Evolutionary conservation across 2,888 invertebrate genomes (phyloP).

Genomic region (Eupeodes latifasciatus): DNA sequence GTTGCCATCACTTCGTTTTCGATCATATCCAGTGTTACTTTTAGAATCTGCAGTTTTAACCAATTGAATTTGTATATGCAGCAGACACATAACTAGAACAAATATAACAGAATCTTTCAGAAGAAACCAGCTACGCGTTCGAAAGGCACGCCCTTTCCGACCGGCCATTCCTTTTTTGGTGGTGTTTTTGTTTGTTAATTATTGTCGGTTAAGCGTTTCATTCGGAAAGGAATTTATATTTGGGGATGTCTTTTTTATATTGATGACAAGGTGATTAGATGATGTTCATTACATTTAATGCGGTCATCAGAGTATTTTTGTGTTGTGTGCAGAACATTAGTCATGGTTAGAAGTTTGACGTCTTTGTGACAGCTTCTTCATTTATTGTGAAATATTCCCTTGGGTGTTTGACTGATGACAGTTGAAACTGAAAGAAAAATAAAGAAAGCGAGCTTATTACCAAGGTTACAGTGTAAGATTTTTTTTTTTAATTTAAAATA

Average conservation of each 20-base stretch:
- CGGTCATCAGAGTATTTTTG: constrained; percentile 21
- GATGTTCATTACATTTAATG: neutral
- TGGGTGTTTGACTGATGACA: neutral
- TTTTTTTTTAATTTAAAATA: neutral
- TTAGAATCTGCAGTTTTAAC: constrained; percentile 53
- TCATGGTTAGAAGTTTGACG: constrained; percentile 4
- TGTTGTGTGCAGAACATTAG: neutral
- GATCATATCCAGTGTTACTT: constrained; percentile 47
- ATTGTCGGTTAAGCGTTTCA: constrained; percentile 48
- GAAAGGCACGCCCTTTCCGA: constrained; percentile 78
- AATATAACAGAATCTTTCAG: constrained; percentile 80
- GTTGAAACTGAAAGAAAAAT: neutral
- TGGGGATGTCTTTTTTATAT: neutral
- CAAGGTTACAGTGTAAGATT: neutral
- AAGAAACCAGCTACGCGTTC: constrained; percentile 79
- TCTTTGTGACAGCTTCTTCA: constrained; percentile 17
- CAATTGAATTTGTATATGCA: constrained; percentile 70
- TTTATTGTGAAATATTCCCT: neutral
- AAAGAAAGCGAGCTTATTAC: neutral
- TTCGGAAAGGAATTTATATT: constrained; percentile 46
- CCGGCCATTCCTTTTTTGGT: constrained; percentile 78
- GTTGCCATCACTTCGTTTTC: constrained; percentile 49
- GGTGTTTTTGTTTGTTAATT: constrained; percentile 6
- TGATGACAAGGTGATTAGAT: neutral
- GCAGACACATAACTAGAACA: constrained; percentile 77